These are phyloP conservation scores for Phyto melanocephala DNA, from an alignment of 2,888 invertebrate genomes.

Conservation along the genomic window DNA sequence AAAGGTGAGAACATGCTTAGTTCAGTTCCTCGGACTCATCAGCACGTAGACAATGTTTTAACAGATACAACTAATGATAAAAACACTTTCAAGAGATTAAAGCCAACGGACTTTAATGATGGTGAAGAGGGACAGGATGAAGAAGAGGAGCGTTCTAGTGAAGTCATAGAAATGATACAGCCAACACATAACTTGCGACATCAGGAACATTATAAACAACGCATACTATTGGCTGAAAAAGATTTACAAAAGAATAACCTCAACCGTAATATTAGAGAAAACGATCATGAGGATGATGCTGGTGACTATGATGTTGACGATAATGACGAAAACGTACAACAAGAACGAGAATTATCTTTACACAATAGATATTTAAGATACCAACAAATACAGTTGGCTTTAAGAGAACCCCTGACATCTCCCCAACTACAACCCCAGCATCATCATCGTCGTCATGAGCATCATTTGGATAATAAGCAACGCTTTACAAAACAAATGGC, in stretches of 20 bases:
- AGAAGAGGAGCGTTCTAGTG: constrained; percentile 37
- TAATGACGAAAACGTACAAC: neutral
- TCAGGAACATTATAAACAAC: constrained; percentile 71
- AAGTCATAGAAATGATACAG: constrained; percentile 66
- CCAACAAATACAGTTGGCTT: constrained; percentile 55
- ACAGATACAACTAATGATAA: constrained; percentile 56
- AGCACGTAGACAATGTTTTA: constrained; percentile 18
- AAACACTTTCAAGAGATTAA: constrained; percentile 39
- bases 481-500: constrained; percentile 26
- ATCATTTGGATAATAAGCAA: constrained; percentile 44
- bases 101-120: neutral
- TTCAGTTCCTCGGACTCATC: constrained; percentile 40
- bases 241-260: constrained; percentile 64
- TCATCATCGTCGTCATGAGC: constrained; percentile 51
- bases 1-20: constrained; percentile 54
- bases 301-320: constrained; percentile 48
- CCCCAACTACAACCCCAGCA: constrained; percentile 30
- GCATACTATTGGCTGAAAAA: constrained; percentile 67
- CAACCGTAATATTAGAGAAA: constrained; percentile 34
- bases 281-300: constrained; percentile 19
- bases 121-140: neutral
- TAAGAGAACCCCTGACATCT: constrained; percentile 49
- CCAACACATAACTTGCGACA: constrained; percentile 70
- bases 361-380: constrained; percentile 62
- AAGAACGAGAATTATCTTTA: constrained; percentile 37